phyloP scores from a whole-genome alignment of 2,113 vertebrate species.

The Channa maculata region DNA sequence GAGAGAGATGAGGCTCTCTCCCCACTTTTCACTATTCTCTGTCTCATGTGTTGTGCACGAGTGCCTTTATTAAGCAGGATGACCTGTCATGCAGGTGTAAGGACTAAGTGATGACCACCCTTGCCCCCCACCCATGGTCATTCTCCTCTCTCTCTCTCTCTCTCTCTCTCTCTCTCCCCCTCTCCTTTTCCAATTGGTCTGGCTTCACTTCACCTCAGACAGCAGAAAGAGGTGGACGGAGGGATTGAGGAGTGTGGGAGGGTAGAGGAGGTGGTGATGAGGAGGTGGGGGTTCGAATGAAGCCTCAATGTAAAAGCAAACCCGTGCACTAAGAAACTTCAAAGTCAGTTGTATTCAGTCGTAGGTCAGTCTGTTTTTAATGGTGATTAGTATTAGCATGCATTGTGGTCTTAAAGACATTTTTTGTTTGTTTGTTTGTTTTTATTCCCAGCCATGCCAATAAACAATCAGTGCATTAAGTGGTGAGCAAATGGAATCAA shows the following conservation, averaged over 20 bases:
- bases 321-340: constrained; percentile 47
- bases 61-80: constrained; percentile 75
- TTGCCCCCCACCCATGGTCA: constrained; percentile 33
- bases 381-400: constrained; percentile 67
- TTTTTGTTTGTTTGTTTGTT: constrained; percentile 68
- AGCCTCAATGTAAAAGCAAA: constrained; percentile 11
- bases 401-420: constrained; percentile 55
- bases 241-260: constrained; percentile 41
- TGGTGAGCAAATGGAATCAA: constrained; percentile 81
- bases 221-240: constrained; percentile 56
- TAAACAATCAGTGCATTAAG: constrained; percentile 82
- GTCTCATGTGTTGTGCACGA: constrained; percentile 54
- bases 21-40: constrained; percentile 23
- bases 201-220: constrained; percentile 76
- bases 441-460: constrained; percentile 68
- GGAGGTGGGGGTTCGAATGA: neutral
- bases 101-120: constrained; percentile 55
- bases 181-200: constrained; percentile 71
- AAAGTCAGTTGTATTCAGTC: constrained; percentile 48
- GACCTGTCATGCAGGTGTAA: constrained; percentile 75
- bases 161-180: constrained; percentile 26
- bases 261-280: neutral
- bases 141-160: constrained; percentile 13
- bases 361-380: constrained; percentile 58
- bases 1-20: neutral